Conservation (phyloP, 2,888 invertebrate genomes). For the Campaea margaritaria region DNA sequence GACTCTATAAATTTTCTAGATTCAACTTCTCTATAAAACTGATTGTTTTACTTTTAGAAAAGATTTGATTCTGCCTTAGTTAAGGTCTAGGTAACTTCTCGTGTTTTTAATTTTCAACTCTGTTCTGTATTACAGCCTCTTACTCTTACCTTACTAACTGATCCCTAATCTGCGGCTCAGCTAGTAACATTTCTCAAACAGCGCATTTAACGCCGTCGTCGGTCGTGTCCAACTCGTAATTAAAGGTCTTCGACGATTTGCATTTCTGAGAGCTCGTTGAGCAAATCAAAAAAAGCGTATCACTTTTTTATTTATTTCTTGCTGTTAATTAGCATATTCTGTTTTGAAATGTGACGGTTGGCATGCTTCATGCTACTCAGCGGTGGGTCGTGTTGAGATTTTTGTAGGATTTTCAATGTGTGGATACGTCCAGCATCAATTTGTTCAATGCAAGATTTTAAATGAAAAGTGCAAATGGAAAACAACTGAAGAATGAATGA, state of each 20-base stretch:
- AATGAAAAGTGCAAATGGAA: too few species aligned
- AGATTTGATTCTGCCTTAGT: too few species aligned
- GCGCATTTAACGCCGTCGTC: slow-evolving; percentile 76
- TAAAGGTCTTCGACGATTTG: slow-evolving; percentile 80
- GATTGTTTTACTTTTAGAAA: too few species aligned
- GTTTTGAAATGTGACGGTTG: slow-evolving; percentile 83
- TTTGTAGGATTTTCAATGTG: slow-evolving; percentile 62
- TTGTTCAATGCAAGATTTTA: too few species aligned
- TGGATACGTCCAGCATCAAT: slow-evolving; percentile 57
- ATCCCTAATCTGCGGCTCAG: slow-evolving; percentile 21
- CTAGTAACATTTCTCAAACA: slow-evolving; percentile 62
- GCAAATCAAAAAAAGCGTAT: slow-evolving; percentile 61
- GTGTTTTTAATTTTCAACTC: too few species aligned
- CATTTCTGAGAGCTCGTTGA: slow-evolving; percentile 82
- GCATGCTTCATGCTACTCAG: slow-evolving; percentile 77
- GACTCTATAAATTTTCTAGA: too few species aligned
- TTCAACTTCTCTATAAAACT: too few species aligned
- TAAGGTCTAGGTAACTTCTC: too few species aligned
- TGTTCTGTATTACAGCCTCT: too few species aligned
- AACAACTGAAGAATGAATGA: too few species aligned
- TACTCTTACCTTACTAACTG: too few species aligned
- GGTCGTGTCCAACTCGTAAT: slow-evolving; percentile 82
- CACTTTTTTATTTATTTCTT: slow-evolving; percentile 24
- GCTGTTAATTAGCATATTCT: slow-evolving; percentile 84
- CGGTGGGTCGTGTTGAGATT: slow-evolving; percentile 73